A percentile compares a stretch with the other conserved stretches of the same genome.
These are phyloP conservation scores for Limnephilus marmoratus DNA, from an alignment of 2,888 invertebrate species.

Conservation along the genomic window DNA sequence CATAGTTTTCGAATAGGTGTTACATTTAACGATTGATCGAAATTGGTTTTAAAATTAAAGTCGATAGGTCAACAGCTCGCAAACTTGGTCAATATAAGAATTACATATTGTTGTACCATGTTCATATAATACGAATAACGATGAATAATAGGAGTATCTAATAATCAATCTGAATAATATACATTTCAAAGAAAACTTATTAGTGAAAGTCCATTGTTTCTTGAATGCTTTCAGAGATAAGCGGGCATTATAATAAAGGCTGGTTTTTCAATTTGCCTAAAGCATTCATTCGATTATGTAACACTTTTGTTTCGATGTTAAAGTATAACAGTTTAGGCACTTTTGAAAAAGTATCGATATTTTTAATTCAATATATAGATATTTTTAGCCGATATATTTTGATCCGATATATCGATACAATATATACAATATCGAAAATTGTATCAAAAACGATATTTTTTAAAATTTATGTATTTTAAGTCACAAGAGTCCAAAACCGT, in stretches of 20 bases:
- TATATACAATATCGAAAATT: no score
- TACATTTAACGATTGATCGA: constrained; percentile 6
- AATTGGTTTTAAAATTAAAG: background rate
- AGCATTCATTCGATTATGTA: background rate
- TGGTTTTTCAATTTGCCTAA: background rate
- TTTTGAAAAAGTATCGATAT: no score
- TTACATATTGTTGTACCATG: background rate
- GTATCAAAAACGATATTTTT: no score
- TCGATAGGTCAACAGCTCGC: constrained; percentile 7
- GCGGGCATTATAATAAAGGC: background rate
- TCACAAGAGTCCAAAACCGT: no score
- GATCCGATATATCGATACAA: no score
- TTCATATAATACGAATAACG: background rate
- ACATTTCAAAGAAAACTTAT: background rate
- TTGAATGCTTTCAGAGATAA: background rate
- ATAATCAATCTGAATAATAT: background rate
- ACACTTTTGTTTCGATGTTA: background rate
- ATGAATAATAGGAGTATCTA: background rate
- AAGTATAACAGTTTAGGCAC: background rate
- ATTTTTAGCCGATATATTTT: no score
- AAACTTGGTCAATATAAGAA: background rate
- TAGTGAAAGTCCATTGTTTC: constrained; percentile 19
- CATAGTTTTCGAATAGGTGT: background rate
- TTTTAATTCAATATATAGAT: no score
- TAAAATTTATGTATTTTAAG: no score